Percentiles rank a stretch among this genome's conserved stretches.
Conservation (phyloP, 2,113 vertebrate species). For the Antennarius striatus region DNA sequence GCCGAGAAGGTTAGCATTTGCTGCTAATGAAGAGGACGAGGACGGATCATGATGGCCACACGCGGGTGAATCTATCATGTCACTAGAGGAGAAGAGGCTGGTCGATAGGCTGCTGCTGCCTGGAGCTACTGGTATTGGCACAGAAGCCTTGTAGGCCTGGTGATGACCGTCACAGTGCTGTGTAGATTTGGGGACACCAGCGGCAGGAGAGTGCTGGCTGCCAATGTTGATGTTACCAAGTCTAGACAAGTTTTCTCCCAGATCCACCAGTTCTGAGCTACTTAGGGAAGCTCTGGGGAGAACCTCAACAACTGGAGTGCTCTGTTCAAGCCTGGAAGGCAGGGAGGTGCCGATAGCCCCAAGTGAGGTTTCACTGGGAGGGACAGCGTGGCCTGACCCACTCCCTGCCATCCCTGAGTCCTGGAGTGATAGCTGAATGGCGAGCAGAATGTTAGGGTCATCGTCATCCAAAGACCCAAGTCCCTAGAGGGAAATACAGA, state of each 20-base stretch:
- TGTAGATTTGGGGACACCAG: constrained; percentile 74
- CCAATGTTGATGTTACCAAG: constrained; percentile 69
- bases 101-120: constrained; percentile 57
- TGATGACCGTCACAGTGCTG: constrained; percentile 53
- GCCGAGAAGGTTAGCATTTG: constrained; percentile 91
- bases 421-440: constrained; percentile 97
- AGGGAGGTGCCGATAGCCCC: constrained; percentile 95
- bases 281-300: constrained; percentile 85
- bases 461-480: constrained; percentile 95
- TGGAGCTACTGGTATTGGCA: constrained; percentile 44
- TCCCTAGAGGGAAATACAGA: constrained; percentile 76
- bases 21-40: constrained; percentile 64
- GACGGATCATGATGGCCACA: constrained; percentile 74
- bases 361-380: constrained; percentile 86
- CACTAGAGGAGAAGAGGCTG: constrained; percentile 68
- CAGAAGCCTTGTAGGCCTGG: constrained; percentile 37
- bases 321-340: constrained; percentile 89
- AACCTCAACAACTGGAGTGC: constrained; percentile 80
- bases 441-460: constrained; percentile 95
- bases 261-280: constrained; percentile 93
- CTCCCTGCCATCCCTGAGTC: constrained; percentile 87
- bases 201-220: constrained; percentile 82
- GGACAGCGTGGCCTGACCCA: constrained; percentile 83
- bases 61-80: constrained; percentile 56
- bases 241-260: constrained; percentile 88